Evolutionary conservation across 2,888 invertebrate genomes (phyloP), one percentile per base, ranked within the genome.

Genomic region (Drosophila prolongata): DNA sequence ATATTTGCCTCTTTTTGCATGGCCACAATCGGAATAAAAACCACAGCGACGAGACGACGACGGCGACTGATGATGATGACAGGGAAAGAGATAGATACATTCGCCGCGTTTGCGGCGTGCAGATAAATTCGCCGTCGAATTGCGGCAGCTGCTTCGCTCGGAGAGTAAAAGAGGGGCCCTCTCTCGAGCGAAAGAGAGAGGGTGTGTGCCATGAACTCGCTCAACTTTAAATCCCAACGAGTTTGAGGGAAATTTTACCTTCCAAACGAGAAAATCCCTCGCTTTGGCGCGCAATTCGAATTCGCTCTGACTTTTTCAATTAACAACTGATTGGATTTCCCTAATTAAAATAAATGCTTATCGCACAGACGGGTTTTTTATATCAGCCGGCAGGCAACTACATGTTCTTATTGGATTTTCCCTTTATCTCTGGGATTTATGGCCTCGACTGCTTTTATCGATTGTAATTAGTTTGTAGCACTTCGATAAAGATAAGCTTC

Each of bases 11-110:
- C 67, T 74, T 83, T 80, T 86, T 77, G 76, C 84, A 75, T 79
- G 64, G 86, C 82, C 76, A 81, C 84, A 85, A 87, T 87, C 87
- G 84, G 87, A 87, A 84, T 83, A 85, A 87, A 81, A 79, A 81
- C 84, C 78, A 65, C 79, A 71, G 86, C 85, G 83, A 86, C 80
- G 79, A 83, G 70, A 78, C 81, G 77, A 72, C 85, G 68, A 81
- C 85, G 61, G 70, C 76, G 73, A 62, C 80, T 78, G 74, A 82
- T 74, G 75, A 80, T 78, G 80, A 81, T 79, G 81, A 84, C 85
- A 81, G 81, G 78, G 75, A 75, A 72, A 78, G 73, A 79, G 73
- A 70, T 66, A 78, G 79, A 87, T 77, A 77, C 60, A 82, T 85
- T 81, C 83, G 86, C 86, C 86, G 78, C 49, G 47, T 30, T 46